Base-by-base conservation (phyloP, 2,888 invertebrate genomes). In the Cephus rjabovi region DNA sequence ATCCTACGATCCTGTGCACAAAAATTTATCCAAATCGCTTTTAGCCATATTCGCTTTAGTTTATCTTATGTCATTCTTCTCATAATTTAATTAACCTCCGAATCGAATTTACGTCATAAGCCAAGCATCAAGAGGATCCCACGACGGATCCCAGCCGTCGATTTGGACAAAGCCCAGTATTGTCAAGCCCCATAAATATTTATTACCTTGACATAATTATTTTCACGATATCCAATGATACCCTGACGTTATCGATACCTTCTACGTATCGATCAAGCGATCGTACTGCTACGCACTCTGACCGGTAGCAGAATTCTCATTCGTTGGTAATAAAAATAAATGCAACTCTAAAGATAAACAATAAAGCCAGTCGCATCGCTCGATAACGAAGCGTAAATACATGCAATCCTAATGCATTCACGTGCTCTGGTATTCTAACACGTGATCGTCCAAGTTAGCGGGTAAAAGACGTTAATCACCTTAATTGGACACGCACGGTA, bases 401-500 rank as follows among this genome's bases (percentile, higher is more conserved):
- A 6, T 56, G 23, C 2, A 23, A 9, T 56, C 23, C 23, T 23
- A 56, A 56, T 56, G 56, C 56, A 23, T 56, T 56, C 56, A 9
- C 56, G 23, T 56, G 56, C 56, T 56, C 56, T 9, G 23, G 56
- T 15, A 56, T 56, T 56, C 56, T 56, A 56, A 56, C 56, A 56
- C 56, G 56, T 56, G 56, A 56, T 56, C 23, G 56, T 15, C 71
- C 31, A 34, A 71, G 31, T 6, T 71, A 71, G 31, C 71, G 1
- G 34, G 6, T 23, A 71, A 15, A 31, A 12, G 71, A 71, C 33
- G 33, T 12, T 71, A 71, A 71, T 71, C 71, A 71, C 71, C 71
- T 71, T 71, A 71, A 71, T 71, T 71, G 71, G 71, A 71, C 34
- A 71, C 71, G 71, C 71, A 71, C 23, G 71, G 71, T 34, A 71